Evolutionary conservation across 2,797 vertebrate genomes (phyloP).

Genomic region (Chaetophractus vellerosus): DNA sequence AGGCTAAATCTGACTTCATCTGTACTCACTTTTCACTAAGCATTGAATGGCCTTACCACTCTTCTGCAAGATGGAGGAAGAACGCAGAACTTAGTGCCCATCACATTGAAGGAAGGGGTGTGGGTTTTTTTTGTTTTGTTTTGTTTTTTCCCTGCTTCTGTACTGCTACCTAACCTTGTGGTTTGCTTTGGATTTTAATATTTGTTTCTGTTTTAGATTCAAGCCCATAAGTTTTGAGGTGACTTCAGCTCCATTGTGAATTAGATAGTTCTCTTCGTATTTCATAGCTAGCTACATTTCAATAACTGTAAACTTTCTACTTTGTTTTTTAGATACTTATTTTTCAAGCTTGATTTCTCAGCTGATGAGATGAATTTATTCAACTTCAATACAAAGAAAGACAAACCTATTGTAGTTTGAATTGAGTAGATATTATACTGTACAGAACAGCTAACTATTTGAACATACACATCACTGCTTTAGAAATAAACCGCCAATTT

Average conservation of each 20-base stretch:
- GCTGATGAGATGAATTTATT: constrained; percentile 89
- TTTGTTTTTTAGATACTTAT: constrained; percentile 87
- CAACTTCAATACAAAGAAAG: constrained; percentile 86
- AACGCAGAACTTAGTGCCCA: constrained; percentile 88
- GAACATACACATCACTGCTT: constrained; percentile 90
- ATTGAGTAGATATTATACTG: constrained; percentile 88
- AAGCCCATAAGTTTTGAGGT: constrained; percentile 86
- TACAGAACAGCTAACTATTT: constrained; percentile 90
- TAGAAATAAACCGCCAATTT: constrained; percentile 88
- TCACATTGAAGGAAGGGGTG: constrained; percentile 88
- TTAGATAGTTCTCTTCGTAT: constrained; percentile 87
- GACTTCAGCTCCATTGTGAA: constrained; percentile 87
- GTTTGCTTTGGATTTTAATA: constrained; percentile 84
- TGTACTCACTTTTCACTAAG: constrained; percentile 86
- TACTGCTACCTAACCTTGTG: constrained; percentile 85
- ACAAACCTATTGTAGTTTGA: constrained; percentile 90
- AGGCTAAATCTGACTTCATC: constrained; percentile 88
- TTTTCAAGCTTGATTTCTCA: constrained; percentile 88
- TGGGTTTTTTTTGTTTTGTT: background rate
- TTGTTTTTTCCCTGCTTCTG: constrained; percentile 85
- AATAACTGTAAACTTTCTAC: constrained; percentile 86
- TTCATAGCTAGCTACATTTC: constrained; percentile 87
- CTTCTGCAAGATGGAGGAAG: constrained; percentile 89
- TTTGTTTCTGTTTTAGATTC: constrained; percentile 83
- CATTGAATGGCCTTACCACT: constrained; percentile 89